Percentiles rank a stretch among this genome's conserved stretches.
Evolutionary conservation across 2,797 vertebrate species (phyloP).

Genomic region (Graptemys geographica): DNA sequence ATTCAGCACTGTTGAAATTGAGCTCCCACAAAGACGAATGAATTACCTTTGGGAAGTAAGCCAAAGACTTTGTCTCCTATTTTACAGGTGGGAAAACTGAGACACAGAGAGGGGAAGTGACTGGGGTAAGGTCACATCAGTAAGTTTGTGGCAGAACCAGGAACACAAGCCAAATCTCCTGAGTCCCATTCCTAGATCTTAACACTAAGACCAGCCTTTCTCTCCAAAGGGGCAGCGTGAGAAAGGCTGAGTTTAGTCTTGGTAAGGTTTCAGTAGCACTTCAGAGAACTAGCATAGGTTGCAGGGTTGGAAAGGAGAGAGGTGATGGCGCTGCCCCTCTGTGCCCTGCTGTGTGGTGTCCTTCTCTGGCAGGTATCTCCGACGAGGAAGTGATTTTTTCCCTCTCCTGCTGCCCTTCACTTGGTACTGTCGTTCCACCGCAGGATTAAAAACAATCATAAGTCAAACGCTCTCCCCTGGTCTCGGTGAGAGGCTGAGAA

Average conservation of each 20-base stretch:
- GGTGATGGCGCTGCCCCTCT: rapidly evolving
- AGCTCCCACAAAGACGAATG: background rate
- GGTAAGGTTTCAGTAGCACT: rapidly evolving
- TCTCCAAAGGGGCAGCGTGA: background rate
- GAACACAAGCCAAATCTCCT: background rate
- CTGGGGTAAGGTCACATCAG: background rate
- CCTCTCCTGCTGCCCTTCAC: rapidly evolving
- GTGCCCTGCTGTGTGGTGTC: rapidly evolving
- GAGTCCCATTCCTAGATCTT: background rate
- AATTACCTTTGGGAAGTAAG: background rate
- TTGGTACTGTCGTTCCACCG: background rate
- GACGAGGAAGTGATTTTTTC: background rate
- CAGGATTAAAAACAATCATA: slow-evolving; percentile 24
- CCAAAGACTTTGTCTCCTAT: rapidly evolving
- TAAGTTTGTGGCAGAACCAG: background rate
- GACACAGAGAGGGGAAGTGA: background rate
- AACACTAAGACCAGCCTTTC: background rate
- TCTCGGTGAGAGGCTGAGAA: slow-evolving; percentile 24
- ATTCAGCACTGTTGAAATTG: rapidly evolving
- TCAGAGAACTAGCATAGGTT: rapidly evolving
- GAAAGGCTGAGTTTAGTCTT: background rate
- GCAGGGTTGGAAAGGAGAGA: rapidly evolving
- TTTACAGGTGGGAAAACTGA: background rate
- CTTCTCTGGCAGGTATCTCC: rapidly evolving
- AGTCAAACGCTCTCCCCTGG: slow-evolving; percentile 34